Evolutionary conservation across 2,797 vertebrate genomes (phyloP), one percentile per base, ranked within the genome.

Genomic region (Vultur gryphus): DNA sequence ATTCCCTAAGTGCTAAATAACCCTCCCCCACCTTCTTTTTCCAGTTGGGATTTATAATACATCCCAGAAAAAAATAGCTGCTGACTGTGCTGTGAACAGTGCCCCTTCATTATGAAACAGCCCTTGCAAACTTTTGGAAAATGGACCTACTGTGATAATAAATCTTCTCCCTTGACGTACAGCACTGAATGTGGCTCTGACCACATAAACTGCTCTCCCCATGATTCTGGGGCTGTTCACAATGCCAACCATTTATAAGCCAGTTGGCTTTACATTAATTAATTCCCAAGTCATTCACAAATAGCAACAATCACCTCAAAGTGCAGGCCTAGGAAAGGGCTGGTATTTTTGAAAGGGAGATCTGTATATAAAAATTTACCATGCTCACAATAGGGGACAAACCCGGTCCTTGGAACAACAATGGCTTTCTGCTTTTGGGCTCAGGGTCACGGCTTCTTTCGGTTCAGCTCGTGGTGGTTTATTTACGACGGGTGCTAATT

Each of bases 241-340:
- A 98, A 98, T 98, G 96, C 95, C 86, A 96, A 48, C 93, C 97
- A 97, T 98, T 98, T 98, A 97, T 97, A 97, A 96, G 96, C 92
- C 78, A 83, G 94, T 97, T 98, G 95, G 97, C 97, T 97, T 97
- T 92, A 95, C 96, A 94, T 98, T 98, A 97, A 98, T 97, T 95
- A 97, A 98, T 98, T 98, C 97, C 97, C 97, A 89, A 97, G 97
- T 96, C 94, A 98, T 98, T 97, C 97, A 97, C 96, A 97, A 95
- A 97, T 86, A 97, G 95, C 93, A 97, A 97, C 97, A 97, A 96
- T 98, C 96, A 95, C 95, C 95, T 97, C 97, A 86, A 96, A 97
- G 94, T 94, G 89, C 69, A 66, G 90, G 94, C 95, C 78, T 66
- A 51, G 95, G 95, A 93, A 93, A 93, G 86, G 91, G 84, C 92